A percentile compares a stretch with the other conserved stretches of the same genome.
Evolutionary conservation across 2,888 invertebrate species (phyloP).

Genomic region (Epsilonema sp.): DNA sequence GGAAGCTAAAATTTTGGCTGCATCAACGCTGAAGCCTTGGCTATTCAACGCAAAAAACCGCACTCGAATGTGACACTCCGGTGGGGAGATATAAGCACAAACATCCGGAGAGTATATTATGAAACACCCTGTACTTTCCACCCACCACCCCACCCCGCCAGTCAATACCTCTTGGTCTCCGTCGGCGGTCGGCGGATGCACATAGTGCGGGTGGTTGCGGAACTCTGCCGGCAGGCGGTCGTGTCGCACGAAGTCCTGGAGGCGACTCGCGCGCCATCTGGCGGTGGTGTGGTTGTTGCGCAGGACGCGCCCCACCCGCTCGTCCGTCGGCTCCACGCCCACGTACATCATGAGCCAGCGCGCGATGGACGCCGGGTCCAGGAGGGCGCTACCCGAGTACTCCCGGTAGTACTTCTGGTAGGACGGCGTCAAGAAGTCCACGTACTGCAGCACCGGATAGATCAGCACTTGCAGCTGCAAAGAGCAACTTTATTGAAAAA

Average conservation of each 20-base stretch:
- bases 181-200: neutral
- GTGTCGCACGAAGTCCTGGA: constrained; percentile 1
- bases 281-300: constrained; percentile 14
- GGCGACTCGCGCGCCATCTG: neutral
- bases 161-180: constrained; percentile 1
- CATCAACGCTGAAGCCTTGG: no score
- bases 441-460: constrained; percentile 28
- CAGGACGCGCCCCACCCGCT: constrained; percentile 12
- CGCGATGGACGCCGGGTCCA: constrained; percentile 10
- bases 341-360: constrained; percentile 2
- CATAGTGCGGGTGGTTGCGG: constrained; percentile 1
- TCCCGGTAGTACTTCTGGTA: constrained; percentile 16
- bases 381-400: constrained; percentile 13
- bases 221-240: constrained; percentile 1
- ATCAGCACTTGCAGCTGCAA: constrained; percentile 20
- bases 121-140: no score
- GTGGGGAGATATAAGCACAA: no score
- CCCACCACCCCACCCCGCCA: no score
- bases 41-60: no score
- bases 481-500: neutral
- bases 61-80: no score
- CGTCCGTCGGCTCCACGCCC: constrained; percentile 11
- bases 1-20: no score
- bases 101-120: no score
- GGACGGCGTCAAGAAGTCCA: constrained; percentile 26